Evolutionary conservation across 2,113 vertebrate species (phyloP), one percentile per base, ranked within the genome.

Genomic region (Zeus faber): DNA sequence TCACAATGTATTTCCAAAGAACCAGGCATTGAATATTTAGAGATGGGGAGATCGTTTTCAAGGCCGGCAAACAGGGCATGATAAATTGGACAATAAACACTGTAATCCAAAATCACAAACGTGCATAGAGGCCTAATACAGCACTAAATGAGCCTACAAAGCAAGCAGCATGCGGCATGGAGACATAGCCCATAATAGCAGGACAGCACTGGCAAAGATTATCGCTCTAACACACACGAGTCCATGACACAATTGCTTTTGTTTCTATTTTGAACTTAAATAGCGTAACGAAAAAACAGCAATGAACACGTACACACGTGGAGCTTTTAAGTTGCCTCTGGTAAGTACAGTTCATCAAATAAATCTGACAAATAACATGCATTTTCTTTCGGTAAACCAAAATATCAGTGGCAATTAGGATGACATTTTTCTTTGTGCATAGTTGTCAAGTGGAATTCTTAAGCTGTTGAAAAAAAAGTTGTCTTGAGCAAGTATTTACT

Each of bases 11-110:
- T 79, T 81, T 80, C 59, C 67, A 70, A 77, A 69, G 77, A 64
- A 61, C 41, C 49, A 67, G 62, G 43, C 56, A 71, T 82, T 76
- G 67, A 65, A 76, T 73, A 80, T 83, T 81, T 69, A 70, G 67
- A 67, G 72, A 80, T 77, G 3, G 55, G 40, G 33, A 72, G 70
- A 83, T 75, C 74, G 84, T 77, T 80, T 71, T 77, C 76, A 66
- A 54, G 63, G 70, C 76, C 74, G 67, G 78, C 70, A 77, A 82
- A 77, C 65, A 49, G 56, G 79, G 74, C 70, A 70, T 86, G 85
- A 88, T 87, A 77, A 87, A 89, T 87, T 83, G 74, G 62, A 88
- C 83, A 85, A 87, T 87, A 87, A 89, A 87, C 71, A 68, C 45
- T 75, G 49, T 80, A 87, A 87, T 82, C 61, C 67, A 74, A 70